Conservation (phyloP, 2,113 vertebrate species). For the Myotis lucifugus region DNA sequence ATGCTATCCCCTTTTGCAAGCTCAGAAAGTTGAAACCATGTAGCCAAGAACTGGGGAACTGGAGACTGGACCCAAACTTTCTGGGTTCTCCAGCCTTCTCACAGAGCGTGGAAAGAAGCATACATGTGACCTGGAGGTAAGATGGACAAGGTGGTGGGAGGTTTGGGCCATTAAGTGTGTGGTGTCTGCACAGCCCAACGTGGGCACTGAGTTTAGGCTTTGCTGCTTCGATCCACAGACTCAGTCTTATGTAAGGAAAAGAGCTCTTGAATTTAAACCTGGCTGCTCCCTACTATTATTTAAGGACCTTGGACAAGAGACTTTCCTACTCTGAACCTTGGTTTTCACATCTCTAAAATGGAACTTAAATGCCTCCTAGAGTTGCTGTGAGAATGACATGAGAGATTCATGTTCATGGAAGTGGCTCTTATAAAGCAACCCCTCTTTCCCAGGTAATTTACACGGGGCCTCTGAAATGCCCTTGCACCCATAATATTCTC, state of each 20-base stretch:
- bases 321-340: background rate
- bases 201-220: background rate
- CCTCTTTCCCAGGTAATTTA: background rate
- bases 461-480: background rate
- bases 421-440: background rate
- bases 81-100: background rate
- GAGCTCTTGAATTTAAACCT: conserved; percentile 17
- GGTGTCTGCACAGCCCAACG: background rate
- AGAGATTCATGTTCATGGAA: background rate
- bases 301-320: background rate
- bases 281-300: background rate
- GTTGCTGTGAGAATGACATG: background rate
- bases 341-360: conserved; percentile 30
- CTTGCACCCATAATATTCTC: background rate
- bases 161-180: background rate
- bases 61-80: background rate
- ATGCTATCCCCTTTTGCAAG: background rate
- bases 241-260: background rate
- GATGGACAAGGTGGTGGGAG: background rate
- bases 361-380: background rate
- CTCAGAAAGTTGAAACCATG: conserved; percentile 7
- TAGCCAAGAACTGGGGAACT: background rate
- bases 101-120: background rate
- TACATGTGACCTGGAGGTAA: background rate
- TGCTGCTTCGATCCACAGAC: background rate